These are phyloP conservation scores for Tolmerus cingulatus DNA, from an alignment of 2,888 invertebrate genomes.

Conservation along the genomic window DNA sequence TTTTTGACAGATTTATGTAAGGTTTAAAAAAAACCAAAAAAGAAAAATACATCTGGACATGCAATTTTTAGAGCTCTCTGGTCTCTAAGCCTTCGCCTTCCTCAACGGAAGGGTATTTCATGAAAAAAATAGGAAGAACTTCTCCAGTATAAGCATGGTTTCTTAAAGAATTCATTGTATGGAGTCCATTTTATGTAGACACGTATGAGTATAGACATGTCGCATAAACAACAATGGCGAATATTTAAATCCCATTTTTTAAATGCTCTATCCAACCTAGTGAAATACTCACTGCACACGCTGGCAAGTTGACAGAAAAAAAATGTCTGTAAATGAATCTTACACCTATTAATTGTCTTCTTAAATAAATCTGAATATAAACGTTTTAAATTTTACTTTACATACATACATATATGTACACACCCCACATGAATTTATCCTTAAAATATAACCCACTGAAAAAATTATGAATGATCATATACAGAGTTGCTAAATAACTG, in stretches of 20 bases:
- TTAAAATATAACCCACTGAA: no score
- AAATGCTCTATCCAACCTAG: neutral
- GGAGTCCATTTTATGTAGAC: neutral
- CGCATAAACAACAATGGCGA: neutral
- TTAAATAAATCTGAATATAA: no score
- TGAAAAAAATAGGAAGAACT: neutral
- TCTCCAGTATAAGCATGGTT: neutral
- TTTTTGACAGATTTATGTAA: constrained; percentile 7
- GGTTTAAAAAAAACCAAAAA: neutral
- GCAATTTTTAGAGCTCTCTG: neutral
- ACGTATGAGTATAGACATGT: neutral
- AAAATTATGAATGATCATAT: no score
- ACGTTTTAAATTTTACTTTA: no score
- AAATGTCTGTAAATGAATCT: neutral
- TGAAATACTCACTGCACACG: neutral
- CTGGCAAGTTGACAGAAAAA: neutral
- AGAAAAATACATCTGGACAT: constrained; percentile 3
- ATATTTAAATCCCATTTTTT: neutral
- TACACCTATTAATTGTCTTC: neutral
- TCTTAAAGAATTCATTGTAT: neutral
- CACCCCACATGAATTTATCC: no score
- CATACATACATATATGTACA: no score
- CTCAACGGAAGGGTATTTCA: neutral
- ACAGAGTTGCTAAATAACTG: no score
- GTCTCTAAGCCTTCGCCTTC: neutral